Evolutionary conservation across 2,888 invertebrate species (phyloP).

Genomic region (Liposcelis brunnea): DNA sequence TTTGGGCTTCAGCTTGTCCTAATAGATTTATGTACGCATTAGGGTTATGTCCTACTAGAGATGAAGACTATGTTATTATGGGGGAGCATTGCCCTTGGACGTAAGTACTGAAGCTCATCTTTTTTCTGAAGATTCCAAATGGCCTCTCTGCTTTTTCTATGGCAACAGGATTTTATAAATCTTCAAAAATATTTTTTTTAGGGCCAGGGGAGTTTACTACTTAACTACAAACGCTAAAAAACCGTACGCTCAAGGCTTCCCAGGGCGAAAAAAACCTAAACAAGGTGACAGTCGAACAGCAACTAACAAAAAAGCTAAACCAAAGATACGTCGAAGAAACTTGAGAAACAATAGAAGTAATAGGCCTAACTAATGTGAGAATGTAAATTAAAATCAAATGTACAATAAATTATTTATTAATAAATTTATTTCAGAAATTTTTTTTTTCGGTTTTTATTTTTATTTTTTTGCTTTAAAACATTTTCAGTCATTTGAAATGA

Average conservation of each 20-base stretch:
- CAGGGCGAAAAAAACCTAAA: conserved; percentile 29
- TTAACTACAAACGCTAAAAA: conserved; percentile 70
- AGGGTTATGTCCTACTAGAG: conserved; percentile 66
- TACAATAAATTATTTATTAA: neutral
- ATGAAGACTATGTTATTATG: conserved; percentile 67
- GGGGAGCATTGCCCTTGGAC: conserved; percentile 63
- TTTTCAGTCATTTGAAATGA: conserved; percentile 4
- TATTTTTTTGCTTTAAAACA: conserved; percentile 1
- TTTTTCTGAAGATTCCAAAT: conserved; percentile 1
- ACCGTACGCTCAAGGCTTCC: conserved; percentile 71
- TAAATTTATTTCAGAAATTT: neutral
- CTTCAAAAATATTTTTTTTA: conserved; percentile 32
- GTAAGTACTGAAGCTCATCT: conserved; percentile 41
- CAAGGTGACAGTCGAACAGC: conserved; percentile 4
- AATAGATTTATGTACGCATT: conserved; percentile 67
- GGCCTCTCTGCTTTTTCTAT: too few species aligned
- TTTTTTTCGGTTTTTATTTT: neutral
- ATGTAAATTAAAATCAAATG: too few species aligned
- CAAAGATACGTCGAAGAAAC: neutral
- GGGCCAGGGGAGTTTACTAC: conserved; percentile 71
- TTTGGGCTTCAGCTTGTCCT: conserved; percentile 72
- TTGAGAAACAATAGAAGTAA: conserved; percentile 13
- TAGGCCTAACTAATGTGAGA: conserved; percentile 10
- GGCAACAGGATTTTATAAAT: too few species aligned
- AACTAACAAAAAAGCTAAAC: neutral